Evolutionary conservation across 1,140 invertebrate species (phyloP).

Genomic region (Hylyphantes graminicola): DNA sequence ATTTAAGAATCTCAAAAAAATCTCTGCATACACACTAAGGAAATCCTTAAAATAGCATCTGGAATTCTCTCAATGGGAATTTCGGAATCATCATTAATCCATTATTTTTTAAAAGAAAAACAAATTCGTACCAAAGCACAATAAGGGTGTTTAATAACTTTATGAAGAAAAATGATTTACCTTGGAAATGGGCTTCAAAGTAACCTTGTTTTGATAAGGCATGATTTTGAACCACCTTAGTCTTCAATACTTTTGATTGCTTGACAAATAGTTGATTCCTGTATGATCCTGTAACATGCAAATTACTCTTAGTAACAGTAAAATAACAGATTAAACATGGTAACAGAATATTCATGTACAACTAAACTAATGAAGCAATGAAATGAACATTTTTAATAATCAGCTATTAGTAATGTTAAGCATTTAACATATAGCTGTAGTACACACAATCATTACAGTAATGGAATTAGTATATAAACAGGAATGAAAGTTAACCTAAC

Average conservation of each 20-base stretch:
- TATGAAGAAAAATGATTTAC: neutral
- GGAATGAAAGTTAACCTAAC: no score
- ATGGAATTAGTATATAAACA: no score
- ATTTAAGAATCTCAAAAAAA: no score
- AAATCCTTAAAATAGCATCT: no score
- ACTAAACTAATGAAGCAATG: neutral
- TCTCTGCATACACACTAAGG: neutral
- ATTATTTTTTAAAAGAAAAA: neutral
- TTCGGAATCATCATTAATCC: neutral
- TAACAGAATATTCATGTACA: no score
- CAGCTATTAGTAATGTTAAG: neutral
- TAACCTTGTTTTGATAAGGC: neutral
- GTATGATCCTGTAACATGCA: slow-evolving; percentile 3
- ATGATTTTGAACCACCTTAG: neutral
- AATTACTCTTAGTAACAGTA: neutral
- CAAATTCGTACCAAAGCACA: neutral
- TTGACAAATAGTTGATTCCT: slow-evolving; percentile 6
- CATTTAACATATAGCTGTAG: no score
- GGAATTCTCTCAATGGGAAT: neutral
- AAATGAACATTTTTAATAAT: neutral
- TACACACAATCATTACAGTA: no score
- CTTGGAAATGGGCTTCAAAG: neutral
- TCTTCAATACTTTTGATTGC: slow-evolving; percentile 22
- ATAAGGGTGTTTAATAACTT: neutral
- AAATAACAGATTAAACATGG: no score